phyloP scores from a whole-genome alignment of 2,113 vertebrate species.

The Tinamus guttatus region DNA sequence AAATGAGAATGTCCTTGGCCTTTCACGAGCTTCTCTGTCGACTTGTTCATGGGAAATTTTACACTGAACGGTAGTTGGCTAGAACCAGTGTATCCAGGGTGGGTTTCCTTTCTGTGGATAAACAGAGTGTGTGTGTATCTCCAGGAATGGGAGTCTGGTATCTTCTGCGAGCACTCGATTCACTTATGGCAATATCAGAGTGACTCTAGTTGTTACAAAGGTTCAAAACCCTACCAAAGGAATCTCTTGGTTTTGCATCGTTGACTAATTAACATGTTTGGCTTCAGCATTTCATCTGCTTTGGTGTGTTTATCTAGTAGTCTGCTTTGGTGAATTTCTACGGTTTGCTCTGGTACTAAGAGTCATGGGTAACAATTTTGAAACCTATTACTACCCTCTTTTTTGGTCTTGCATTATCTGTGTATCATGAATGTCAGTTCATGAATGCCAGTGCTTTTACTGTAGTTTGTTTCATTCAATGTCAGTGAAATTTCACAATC shows the following conservation, averaged over 20 bases:
- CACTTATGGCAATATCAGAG: neutral
- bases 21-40: neutral
- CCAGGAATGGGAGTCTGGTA: neutral
- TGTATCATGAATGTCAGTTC: neutral
- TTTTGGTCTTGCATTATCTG: neutral
- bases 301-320: neutral
- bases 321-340: neutral
- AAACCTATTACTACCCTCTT: neutral
- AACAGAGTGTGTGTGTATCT: slow-evolving; percentile 23
- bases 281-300: neutral
- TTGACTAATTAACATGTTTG: neutral
- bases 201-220: neutral
- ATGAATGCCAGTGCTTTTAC: neutral
- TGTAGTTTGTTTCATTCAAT: neutral
- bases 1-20: slow-evolving; percentile 49
- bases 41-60: neutral
- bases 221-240: neutral
- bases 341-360: neutral
- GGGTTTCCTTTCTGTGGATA: slow-evolving; percentile 56
- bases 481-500: neutral
- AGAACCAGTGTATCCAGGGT: slow-evolving; percentile 27
- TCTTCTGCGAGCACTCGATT: neutral
- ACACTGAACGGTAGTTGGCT: slow-evolving; percentile 33
- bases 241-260: neutral
- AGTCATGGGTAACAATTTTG: neutral